phyloP scores from a whole-genome alignment of 2,888 invertebrate genomes.

The Thecophora atra region DNA sequence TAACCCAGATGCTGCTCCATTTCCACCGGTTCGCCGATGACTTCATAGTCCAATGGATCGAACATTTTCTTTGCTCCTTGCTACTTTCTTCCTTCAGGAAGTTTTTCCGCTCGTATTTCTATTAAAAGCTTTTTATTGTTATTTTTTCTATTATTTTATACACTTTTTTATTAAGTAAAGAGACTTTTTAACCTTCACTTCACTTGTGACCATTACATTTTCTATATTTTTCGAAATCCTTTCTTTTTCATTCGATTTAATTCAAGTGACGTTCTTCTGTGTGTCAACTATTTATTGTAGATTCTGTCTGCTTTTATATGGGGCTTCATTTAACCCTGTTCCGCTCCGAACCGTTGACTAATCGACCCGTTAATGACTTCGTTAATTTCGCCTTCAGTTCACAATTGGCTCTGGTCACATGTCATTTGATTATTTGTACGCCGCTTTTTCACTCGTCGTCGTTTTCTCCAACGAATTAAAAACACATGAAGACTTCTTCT shows the following conservation, averaged over 20 bases:
- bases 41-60: conserved; percentile 53
- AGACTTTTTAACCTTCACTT: too few species aligned
- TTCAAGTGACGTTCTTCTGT: too few species aligned
- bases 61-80: conserved; percentile 46
- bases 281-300: too few species aligned
- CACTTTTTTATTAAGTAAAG: too few species aligned
- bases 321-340: neutral
- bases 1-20: conserved; percentile 44
- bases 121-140: too few species aligned
- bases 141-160: neutral
- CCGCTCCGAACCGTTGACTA: neutral
- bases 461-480: too few species aligned
- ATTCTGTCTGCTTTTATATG: too few species aligned
- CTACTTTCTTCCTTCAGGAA: neutral
- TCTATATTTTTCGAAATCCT: too few species aligned
- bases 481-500: too few species aligned
- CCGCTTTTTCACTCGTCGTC: neutral
- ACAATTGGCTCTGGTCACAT: neutral
- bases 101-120: neutral
- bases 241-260: too few species aligned
- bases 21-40: conserved; percentile 37
- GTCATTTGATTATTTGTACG: neutral
- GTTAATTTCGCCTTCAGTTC: neutral
- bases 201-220: too few species aligned
- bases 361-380: neutral